Evolutionary conservation across 2,888 invertebrate species (phyloP).

Genomic region (Alcis repandata): DNA sequence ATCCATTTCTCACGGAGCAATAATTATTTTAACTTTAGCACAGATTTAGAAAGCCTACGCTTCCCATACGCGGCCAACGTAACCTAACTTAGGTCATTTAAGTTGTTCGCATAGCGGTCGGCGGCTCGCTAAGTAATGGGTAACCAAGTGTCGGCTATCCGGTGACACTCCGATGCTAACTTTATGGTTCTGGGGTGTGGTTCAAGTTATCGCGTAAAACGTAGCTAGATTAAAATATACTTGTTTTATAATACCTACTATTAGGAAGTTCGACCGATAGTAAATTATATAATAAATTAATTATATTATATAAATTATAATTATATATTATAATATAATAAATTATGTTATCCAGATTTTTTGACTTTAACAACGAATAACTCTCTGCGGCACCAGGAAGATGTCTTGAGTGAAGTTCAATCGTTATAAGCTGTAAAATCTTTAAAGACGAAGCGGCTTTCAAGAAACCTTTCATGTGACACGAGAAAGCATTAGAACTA

Average conservation of each 20-base stretch:
- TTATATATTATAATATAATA: no score
- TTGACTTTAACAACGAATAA: no score
- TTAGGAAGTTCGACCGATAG: no score
- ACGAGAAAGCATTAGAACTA: slow-evolving; percentile 1
- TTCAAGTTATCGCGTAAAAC: slow-evolving; percentile 34
- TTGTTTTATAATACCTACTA: no score
- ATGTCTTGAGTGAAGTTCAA: no score
- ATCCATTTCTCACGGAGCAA: background rate
- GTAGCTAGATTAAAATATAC: no score
- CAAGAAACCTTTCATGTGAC: background rate
- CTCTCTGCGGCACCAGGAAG: no score
- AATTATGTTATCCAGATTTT: no score
- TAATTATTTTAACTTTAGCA: background rate
- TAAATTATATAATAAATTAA: no score
- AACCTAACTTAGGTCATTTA: slow-evolving; percentile 48
- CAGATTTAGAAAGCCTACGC: background rate
- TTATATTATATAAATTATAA: no score
- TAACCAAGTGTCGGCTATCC: slow-evolving; percentile 57
- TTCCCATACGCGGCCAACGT: slow-evolving; percentile 27
- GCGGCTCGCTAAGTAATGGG: slow-evolving; percentile 59
- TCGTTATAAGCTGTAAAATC: background rate
- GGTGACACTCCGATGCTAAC: slow-evolving; percentile 56
- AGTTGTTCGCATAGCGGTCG: slow-evolving; percentile 48
- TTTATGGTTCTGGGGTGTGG: slow-evolving; percentile 55
- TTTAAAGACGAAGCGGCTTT: background rate